Percentiles rank a stretch among this genome's conserved stretches.
These are phyloP conservation scores for Trichoplusia ni DNA, from an alignment of 1,140 invertebrate genomes.

Conservation along the genomic window DNA sequence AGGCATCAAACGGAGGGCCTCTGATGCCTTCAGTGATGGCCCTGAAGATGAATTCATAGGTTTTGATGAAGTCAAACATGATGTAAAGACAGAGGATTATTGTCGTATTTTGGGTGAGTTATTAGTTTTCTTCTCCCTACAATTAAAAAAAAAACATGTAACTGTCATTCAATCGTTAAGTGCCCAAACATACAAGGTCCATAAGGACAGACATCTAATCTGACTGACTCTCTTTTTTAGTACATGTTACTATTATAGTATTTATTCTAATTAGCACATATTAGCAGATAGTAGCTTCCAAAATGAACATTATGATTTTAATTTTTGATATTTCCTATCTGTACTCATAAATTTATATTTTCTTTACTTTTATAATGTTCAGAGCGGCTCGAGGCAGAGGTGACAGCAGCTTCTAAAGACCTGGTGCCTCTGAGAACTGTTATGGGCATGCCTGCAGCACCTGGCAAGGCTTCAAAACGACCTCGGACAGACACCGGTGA, in stretches of 20 bases:
- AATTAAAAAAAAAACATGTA: background rate
- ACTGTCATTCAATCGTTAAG: too few species aligned
- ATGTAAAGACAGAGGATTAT: slow-evolving; percentile 50
- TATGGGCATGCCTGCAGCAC: slow-evolving; percentile 42
- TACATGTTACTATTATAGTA: too few species aligned
- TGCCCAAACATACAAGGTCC: too few species aligned
- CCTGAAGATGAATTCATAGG: slow-evolving; percentile 65
- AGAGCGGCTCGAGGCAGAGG: slow-evolving; percentile 70
- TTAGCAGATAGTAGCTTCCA: too few species aligned
- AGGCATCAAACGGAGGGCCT: slow-evolving; percentile 65
- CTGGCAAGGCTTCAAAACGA: slow-evolving; percentile 52
- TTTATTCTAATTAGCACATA: too few species aligned
- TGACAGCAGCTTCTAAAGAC: slow-evolving; percentile 54
- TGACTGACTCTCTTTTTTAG: too few species aligned
- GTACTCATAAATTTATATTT: too few species aligned
- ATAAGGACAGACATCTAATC: too few species aligned
- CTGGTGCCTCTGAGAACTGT: slow-evolving; percentile 58
- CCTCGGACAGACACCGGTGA: slow-evolving; percentile 66
- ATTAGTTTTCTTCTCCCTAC: background rate
- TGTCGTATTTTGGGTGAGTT: slow-evolving; percentile 61
- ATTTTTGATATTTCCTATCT: too few species aligned
- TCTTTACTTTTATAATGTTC: background rate
- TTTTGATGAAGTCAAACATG: slow-evolving; percentile 52
- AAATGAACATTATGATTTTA: too few species aligned
- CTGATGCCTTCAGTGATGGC: slow-evolving; percentile 64